phyloP scores from a whole-genome alignment of 1,140 invertebrate genomes.

The Sycobia sp. region DNA sequence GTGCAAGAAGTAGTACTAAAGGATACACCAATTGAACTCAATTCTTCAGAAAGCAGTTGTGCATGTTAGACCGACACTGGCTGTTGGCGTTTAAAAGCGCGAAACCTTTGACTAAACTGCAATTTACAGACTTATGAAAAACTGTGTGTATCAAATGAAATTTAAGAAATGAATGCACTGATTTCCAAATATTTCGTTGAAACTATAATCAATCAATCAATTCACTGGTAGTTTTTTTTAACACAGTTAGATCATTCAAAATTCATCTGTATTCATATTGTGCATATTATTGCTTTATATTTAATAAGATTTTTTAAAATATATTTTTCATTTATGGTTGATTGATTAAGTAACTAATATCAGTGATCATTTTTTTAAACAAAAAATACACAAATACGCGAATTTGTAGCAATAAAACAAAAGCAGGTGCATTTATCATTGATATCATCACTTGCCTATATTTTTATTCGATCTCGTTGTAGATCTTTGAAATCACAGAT shows the following conservation, averaged over 20 bases:
- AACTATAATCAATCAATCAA: conserved; percentile 20
- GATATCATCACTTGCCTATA: conserved; percentile 21
- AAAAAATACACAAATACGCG: conserved; percentile 9
- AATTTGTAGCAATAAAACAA: conserved; percentile 31
- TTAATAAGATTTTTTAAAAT: conserved; percentile 7
- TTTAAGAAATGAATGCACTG: conserved; percentile 26
- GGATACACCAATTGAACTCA: conserved; percentile 90
- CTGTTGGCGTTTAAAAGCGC: conserved; percentile 28
- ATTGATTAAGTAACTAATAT: conserved; percentile 25
- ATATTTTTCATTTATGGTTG: conserved; percentile 24
- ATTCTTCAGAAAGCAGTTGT: conserved; percentile 89
- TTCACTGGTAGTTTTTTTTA: conserved; percentile 17
- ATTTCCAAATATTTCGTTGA: conserved; percentile 19
- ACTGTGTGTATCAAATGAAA: conserved; percentile 13
- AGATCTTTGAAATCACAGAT: conserved; percentile 21
- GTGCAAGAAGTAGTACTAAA: conserved; percentile 98
- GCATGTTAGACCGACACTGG: conserved; percentile 74
- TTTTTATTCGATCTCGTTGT: conserved; percentile 6
- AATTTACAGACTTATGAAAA: conserved; percentile 20
- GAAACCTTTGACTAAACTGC: conserved; percentile 16
- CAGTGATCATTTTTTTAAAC: conserved; percentile 18
- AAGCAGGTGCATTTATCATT: conserved; percentile 31
- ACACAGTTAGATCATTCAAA: conserved; percentile 1
- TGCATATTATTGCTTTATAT: conserved; percentile 15
- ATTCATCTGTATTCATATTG: conserved; percentile 26